phyloP scores from a whole-genome alignment of 1,140 invertebrate genomes.

The Microplitis mediator region DNA sequence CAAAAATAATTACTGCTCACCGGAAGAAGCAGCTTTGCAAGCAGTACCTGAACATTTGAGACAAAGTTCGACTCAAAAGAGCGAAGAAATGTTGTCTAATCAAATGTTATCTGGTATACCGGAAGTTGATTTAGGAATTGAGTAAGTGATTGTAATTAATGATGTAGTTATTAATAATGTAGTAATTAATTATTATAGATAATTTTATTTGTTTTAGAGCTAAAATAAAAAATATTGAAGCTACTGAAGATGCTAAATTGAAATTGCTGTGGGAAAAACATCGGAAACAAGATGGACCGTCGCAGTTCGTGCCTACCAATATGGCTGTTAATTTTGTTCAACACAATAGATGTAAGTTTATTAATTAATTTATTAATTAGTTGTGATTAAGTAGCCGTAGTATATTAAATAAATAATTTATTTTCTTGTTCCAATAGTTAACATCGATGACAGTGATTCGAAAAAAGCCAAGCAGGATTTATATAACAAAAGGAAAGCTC shows the following conservation, averaged over 20 bases:
- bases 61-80: slow-evolving; percentile 79
- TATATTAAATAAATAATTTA: slow-evolving; percentile 21
- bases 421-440: slow-evolving; percentile 67
- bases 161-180: neutral
- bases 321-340: slow-evolving; percentile 98
- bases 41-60: slow-evolving; percentile 87
- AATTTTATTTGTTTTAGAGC: slow-evolving; percentile 66
- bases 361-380: neutral
- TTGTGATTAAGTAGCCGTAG: neutral
- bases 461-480: slow-evolving; percentile 65
- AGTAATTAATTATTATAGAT: neutral
- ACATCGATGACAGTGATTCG: slow-evolving; percentile 75
- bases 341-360: slow-evolving; percentile 85
- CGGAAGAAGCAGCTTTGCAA: slow-evolving; percentile 84
- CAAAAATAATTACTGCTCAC: slow-evolving; percentile 75
- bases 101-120: slow-evolving; percentile 99
- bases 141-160: slow-evolving; percentile 65
- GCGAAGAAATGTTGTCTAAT: slow-evolving; percentile 99
- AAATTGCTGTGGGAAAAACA: slow-evolving; percentile 86
- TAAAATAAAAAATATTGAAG: slow-evolving; percentile 97
- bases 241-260: slow-evolving; percentile 96
- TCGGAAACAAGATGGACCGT: slow-evolving; percentile 92
- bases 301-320: slow-evolving; percentile 95
- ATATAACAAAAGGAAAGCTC: slow-evolving; percentile 63
- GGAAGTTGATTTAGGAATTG: slow-evolving; percentile 99